These are phyloP conservation scores for Chionoecetes opilio DNA, from an alignment of 1,140 invertebrate species.

Conservation along the genomic window DNA sequence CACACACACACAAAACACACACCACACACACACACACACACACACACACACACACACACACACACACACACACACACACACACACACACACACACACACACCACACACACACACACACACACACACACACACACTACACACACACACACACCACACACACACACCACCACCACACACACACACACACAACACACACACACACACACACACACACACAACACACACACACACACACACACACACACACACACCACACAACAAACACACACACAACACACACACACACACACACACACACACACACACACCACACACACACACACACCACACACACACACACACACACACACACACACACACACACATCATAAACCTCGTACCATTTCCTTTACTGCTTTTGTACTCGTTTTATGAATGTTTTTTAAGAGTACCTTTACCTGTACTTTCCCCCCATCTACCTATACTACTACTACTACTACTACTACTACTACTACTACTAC, in stretches of 20 bases:
- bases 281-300: conserved; percentile 25
- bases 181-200: conserved; percentile 5
- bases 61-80: conserved; percentile 27
- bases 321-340: conserved; percentile 1
- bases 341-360: conserved; percentile 27
- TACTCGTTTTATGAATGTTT: neutral
- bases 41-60: conserved; percentile 25
- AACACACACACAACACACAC: too few species aligned
- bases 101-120: too few species aligned
- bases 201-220: conserved; percentile 16
- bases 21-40: too few species aligned
- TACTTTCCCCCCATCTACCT: neutral
- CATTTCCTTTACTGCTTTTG: neutral
- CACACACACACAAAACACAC: too few species aligned
- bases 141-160: conserved; percentile 10
- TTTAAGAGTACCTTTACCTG: neutral
- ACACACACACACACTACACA: conserved; percentile 17
- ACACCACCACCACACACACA: conserved; percentile 12
- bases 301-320: conserved; percentile 27
- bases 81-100: conserved; percentile 4
- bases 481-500: conserved; percentile 41
- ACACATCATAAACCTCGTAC: neutral
- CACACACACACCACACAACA: too few species aligned
- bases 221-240: conserved; percentile 27
- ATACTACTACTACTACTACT: conserved; percentile 30